Conservation (phyloP, 2,797 vertebrate genomes). For the Vireo griseus region DNA sequence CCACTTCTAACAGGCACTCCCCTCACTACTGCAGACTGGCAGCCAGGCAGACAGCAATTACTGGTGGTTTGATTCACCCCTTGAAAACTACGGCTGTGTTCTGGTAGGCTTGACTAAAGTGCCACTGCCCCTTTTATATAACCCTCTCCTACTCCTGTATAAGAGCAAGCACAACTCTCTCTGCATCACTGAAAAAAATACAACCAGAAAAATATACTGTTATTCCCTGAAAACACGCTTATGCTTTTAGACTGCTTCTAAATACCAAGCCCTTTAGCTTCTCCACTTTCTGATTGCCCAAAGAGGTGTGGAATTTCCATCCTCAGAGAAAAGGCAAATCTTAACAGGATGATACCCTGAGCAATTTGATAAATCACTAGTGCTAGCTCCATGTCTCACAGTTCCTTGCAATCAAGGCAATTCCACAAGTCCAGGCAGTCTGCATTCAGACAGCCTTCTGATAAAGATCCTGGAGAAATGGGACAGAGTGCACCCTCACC, state of each 20-base stretch:
- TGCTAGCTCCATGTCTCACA: accelerated
- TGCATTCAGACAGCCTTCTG: neutral
- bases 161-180: neutral
- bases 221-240: neutral
- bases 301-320: neutral
- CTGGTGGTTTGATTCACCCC: neutral
- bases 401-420: neutral
- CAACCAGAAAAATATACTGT: neutral
- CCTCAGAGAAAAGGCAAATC: neutral
- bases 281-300: neutral
- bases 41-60: neutral
- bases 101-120: neutral
- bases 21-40: neutral
- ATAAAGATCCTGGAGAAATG: neutral
- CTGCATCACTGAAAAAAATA: neutral
- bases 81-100: neutral
- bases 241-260: neutral
- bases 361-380: neutral
- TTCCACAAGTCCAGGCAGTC: neutral
- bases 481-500: neutral
- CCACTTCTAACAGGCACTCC: neutral
- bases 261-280: neutral
- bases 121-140: neutral
- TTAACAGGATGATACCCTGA: neutral
- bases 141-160: neutral